Evolutionary conservation across 2,113 vertebrate species (phyloP).

Genomic region (Suncus etruscus): DNA sequence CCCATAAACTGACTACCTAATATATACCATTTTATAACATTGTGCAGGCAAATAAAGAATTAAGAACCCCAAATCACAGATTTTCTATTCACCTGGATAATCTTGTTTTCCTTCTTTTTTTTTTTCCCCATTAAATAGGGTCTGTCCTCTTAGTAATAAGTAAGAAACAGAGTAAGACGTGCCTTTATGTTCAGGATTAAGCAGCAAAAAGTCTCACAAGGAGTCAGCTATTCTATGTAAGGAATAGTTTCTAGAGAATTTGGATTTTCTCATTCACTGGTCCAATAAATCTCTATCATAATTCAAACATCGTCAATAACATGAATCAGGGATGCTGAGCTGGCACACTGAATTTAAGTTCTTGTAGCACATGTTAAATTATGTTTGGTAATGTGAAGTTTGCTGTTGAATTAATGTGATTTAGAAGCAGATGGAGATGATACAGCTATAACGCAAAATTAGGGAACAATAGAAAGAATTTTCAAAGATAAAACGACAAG

Average conservation of each 20-base stretch:
- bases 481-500: constrained; percentile 33
- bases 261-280: constrained; percentile 29
- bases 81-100: background rate
- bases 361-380: constrained; percentile 68
- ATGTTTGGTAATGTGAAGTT: constrained; percentile 57
- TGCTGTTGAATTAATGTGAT: constrained; percentile 58
- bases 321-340: constrained; percentile 60
- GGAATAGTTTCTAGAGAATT: background rate
- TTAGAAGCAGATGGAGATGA: constrained; percentile 51
- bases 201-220: background rate
- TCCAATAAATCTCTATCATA: background rate
- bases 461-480: constrained; percentile 20
- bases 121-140: background rate
- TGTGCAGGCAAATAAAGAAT: background rate
- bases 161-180: rapidly evolving
- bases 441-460: background rate
- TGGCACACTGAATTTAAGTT: constrained; percentile 19
- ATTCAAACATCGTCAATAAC: constrained; percentile 70
- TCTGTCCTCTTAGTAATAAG: background rate
- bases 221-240: background rate
- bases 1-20: background rate
- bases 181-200: background rate
- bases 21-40: background rate
- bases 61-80: background rate
- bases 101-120: background rate